A percentile compares a stretch with the other conserved stretches of the same genome.
Evolutionary conservation across 2,797 vertebrate species (phyloP).

Genomic region (Scolopax rusticola): DNA sequence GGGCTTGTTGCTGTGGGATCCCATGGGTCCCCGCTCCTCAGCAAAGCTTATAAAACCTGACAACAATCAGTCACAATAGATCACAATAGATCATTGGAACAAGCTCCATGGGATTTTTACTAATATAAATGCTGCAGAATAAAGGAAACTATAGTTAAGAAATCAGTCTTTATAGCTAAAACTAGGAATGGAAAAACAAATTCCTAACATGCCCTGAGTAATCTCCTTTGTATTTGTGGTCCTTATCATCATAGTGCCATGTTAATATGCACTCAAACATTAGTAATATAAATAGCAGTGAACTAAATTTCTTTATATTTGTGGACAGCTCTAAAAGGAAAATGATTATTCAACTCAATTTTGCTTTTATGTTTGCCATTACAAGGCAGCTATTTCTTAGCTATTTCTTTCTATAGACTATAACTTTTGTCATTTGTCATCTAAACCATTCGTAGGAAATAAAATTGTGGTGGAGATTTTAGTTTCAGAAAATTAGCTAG

Average conservation of each 20-base stretch:
- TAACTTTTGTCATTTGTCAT: not conserved
- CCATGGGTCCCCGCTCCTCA: not conserved
- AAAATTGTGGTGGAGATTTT: not conserved
- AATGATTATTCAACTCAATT: not conserved
- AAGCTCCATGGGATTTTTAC: not conserved
- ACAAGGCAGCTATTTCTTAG: not conserved
- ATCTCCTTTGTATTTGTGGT: not conserved
- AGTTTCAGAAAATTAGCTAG: conserved; percentile 15
- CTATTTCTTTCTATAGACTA: not conserved
- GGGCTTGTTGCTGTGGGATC: not conserved
- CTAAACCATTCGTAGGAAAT: not conserved
- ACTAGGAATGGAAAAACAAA: not conserved
- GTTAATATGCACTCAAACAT: not conserved
- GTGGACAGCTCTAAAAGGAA: not conserved
- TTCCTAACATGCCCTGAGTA: not conserved
- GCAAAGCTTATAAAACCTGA: not conserved
- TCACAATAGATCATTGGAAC: not conserved
- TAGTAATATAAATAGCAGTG: not conserved
- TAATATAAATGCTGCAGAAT: not conserved
- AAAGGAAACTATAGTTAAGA: not conserved
- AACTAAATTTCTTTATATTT: not conserved
- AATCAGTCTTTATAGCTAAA: not conserved
- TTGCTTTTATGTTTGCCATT: conserved; percentile 8
- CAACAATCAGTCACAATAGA: not conserved
- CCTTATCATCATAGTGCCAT: not conserved